These are phyloP conservation scores for Cynoglossus semilaevis DNA, from an alignment of 2,113 vertebrate genomes.

Conservation along the genomic window DNA sequence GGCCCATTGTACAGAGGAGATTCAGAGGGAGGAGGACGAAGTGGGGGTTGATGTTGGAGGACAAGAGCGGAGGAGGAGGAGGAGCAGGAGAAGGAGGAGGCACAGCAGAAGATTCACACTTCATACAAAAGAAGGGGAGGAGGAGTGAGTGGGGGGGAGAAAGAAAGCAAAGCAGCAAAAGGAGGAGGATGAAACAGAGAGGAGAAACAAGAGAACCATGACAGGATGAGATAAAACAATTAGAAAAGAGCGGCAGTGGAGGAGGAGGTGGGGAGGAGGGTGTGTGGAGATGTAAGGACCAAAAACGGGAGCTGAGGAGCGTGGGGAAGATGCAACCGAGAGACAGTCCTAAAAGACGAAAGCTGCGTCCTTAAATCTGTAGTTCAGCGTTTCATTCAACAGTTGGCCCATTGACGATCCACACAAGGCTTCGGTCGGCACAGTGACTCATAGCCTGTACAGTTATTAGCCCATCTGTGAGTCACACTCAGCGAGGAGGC, in stretches of 20 bases:
- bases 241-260: conserved; percentile 20
- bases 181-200: conserved; percentile 46
- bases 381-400: conserved; percentile 43
- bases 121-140: conserved; percentile 55
- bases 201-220: conserved; percentile 48
- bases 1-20: conserved; percentile 55
- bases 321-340: background rate
- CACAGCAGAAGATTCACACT: conserved; percentile 41
- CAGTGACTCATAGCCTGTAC: conserved; percentile 53
- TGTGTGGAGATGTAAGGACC: conserved; percentile 13
- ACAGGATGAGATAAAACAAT: conserved; percentile 34
- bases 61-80: conserved; percentile 43
- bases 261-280: conserved; percentile 19
- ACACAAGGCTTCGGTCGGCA: conserved; percentile 31
- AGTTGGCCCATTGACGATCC: conserved; percentile 33
- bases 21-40: conserved; percentile 31
- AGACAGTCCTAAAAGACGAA: conserved; percentile 5
- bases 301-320: background rate
- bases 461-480: conserved; percentile 47
- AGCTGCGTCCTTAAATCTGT: conserved; percentile 5
- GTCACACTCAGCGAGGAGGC: conserved; percentile 29
- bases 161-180: conserved; percentile 27
- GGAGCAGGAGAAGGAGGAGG: conserved; percentile 34
- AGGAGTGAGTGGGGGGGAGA: conserved; percentile 29
- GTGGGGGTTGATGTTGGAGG: conserved; percentile 34